Evolutionary conservation across 2,888 invertebrate species (phyloP).

Genomic region (Lasioglossum villosulum): DNA sequence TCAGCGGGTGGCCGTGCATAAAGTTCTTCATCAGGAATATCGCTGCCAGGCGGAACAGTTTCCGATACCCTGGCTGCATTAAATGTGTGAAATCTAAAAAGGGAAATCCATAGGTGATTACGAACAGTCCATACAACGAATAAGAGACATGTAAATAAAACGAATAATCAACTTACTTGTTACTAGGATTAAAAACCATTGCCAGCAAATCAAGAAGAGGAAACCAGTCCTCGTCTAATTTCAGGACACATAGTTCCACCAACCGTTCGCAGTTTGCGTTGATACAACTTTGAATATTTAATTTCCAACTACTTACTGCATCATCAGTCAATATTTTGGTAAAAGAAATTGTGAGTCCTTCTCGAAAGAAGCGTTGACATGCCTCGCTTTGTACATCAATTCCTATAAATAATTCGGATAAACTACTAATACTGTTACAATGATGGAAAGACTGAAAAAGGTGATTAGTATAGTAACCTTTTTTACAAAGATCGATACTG

Average conservation of each 20-base stretch:
- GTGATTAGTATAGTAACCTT: constrained; percentile 87
- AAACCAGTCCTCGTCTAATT: constrained; percentile 95
- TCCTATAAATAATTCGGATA: constrained; percentile 85
- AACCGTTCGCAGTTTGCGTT: constrained; percentile 96
- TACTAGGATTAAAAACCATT: constrained; percentile 97
- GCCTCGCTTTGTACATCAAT: constrained; percentile 94
- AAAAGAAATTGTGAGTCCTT: constrained; percentile 97
- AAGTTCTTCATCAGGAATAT: constrained; percentile 89
- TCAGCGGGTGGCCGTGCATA: constrained; percentile 92
- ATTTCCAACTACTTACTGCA: constrained; percentile 98
- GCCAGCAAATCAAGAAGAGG: constrained; percentile 96
- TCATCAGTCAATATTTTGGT: constrained; percentile 98
- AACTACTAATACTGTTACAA: background rate
- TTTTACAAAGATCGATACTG: constrained; percentile 93
- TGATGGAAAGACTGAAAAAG: constrained; percentile 4
- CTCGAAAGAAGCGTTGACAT: constrained; percentile 97
- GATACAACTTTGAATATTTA: constrained; percentile 98
- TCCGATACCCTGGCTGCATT: constrained; percentile 92
- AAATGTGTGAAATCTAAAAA: constrained; percentile 92
- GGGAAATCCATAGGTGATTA: background rate
- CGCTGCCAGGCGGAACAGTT: constrained; percentile 87
- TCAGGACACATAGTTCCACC: constrained; percentile 96
- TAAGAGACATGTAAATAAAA: background rate
- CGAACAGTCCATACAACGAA: background rate
- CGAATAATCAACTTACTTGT: constrained; percentile 89